These are phyloP conservation scores for Dermochelys coriacea DNA, from an alignment of 2,797 vertebrate species.

Conservation along the genomic window DNA sequence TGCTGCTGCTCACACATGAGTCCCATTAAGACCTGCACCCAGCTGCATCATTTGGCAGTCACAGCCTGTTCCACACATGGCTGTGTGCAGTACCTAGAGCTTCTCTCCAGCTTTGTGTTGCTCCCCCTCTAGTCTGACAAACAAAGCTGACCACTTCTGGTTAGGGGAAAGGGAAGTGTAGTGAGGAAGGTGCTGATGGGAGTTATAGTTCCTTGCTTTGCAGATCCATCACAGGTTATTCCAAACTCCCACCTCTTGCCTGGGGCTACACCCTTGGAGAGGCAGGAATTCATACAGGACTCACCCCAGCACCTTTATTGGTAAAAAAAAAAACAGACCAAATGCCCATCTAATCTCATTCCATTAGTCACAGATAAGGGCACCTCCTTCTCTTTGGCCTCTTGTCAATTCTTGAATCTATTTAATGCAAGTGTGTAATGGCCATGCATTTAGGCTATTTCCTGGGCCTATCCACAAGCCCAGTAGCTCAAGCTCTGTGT, in stretches of 20 bases:
- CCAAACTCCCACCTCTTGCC: not conserved
- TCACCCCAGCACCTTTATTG: not conserved
- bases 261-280: not conserved
- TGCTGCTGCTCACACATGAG: too few relatives aligned
- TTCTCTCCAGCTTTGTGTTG: too few relatives aligned
- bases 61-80: too few relatives aligned
- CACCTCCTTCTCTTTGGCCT: not conserved
- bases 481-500: not conserved
- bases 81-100: too few relatives aligned
- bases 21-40: too few relatives aligned
- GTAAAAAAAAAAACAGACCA: not conserved
- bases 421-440: not conserved
- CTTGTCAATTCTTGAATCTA: not conserved
- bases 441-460: accelerated
- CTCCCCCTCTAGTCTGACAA: too few relatives aligned
- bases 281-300: not conserved
- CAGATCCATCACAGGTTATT: not conserved
- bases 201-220: too few relatives aligned
- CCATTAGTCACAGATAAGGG: not conserved
- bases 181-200: too few relatives aligned
- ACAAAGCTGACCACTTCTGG: too few relatives aligned
- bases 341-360: not conserved
- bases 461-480: not conserved
- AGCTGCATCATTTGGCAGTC: too few relatives aligned
- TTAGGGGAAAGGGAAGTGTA: too few relatives aligned